These are phyloP conservation scores for Aporrectodea caliginosa DNA, from an alignment of 1,140 invertebrate genomes.

Conservation along the genomic window DNA sequence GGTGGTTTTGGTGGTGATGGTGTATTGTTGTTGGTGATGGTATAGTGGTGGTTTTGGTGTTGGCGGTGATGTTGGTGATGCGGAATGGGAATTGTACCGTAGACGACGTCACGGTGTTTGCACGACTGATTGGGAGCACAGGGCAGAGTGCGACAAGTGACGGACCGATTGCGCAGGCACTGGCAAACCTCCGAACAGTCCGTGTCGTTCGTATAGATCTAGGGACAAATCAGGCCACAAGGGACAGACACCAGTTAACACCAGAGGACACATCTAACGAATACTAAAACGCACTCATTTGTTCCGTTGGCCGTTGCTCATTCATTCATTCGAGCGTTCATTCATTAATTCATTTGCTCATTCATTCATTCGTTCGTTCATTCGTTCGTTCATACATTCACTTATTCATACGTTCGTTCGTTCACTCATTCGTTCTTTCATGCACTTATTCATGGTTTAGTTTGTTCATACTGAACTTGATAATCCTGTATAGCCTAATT, in stretches of 20 bases:
- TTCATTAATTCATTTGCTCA: not conserved
- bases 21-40: no score
- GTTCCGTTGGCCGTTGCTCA: not conserved
- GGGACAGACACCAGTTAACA: not conserved
- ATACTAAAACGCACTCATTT: no score
- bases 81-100: no score
- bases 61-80: no score
- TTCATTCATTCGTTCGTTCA: no score
- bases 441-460: slow-evolving; percentile 2
- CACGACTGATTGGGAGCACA: slow-evolving; percentile 26
- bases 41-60: no score
- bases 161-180: slow-evolving; percentile 24
- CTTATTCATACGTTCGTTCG: no score
- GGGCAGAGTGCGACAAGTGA: slow-evolving; percentile 20
- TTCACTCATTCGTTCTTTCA: no score
- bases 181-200: slow-evolving; percentile 32
- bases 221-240: not conserved
- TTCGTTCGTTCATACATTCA: no score
- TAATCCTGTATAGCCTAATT: no score
- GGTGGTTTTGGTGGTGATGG: not conserved
- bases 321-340: not conserved
- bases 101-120: slow-evolving; percentile 1
- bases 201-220: slow-evolving; percentile 29
- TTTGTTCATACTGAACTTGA: not conserved
- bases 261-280: no score